Percentiles rank a stretch among this genome's conserved stretches.
phyloP scores from a whole-genome alignment of 92 coral and sea anemone genomes.

The Actinernus sp. region DNA sequence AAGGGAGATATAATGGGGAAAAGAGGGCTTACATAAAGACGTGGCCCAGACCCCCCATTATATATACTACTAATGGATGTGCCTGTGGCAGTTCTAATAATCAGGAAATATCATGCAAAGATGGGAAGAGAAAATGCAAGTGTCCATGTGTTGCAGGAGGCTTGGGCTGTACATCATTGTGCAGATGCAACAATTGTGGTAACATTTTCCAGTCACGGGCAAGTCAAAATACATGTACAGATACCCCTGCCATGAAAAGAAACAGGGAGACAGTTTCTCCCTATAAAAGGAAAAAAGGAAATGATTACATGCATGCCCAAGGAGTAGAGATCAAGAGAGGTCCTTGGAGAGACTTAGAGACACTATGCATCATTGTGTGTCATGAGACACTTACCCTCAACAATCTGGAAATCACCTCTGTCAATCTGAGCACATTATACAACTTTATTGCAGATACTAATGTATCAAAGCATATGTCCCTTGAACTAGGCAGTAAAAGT shows the following conservation, averaged over 20 bases:
- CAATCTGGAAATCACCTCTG: slow-evolving; percentile 14
- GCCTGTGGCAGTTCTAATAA: background rate
- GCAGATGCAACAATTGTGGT: slow-evolving; percentile 40
- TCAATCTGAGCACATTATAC: slow-evolving; percentile 17
- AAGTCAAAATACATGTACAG: background rate
- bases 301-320: slow-evolving; percentile 17
- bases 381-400: slow-evolving; percentile 16
- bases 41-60: too few species aligned
- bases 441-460: slow-evolving; percentile 39
- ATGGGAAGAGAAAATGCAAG: slow-evolving; percentile 31
- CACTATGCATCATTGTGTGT: slow-evolving; percentile 41
- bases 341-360: slow-evolving; percentile 57
- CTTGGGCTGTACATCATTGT: slow-evolving; percentile 16
- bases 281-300: too few species aligned
- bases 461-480: slow-evolving; percentile 18
- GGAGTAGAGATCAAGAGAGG: slow-evolving; percentile 17
- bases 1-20: too few species aligned
- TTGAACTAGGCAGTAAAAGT: slow-evolving; percentile 18
- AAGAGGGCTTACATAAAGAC: too few species aligned
- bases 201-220: slow-evolving; percentile 33
- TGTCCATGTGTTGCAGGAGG: slow-evolving; percentile 43
- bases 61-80: too few species aligned
- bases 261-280: too few species aligned
- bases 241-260: slow-evolving; percentile 9
- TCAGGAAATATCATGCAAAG: slow-evolving; percentile 23